phyloP scores from a whole-genome alignment of 2,113 vertebrate genomes.

The Gyps fulvus region DNA sequence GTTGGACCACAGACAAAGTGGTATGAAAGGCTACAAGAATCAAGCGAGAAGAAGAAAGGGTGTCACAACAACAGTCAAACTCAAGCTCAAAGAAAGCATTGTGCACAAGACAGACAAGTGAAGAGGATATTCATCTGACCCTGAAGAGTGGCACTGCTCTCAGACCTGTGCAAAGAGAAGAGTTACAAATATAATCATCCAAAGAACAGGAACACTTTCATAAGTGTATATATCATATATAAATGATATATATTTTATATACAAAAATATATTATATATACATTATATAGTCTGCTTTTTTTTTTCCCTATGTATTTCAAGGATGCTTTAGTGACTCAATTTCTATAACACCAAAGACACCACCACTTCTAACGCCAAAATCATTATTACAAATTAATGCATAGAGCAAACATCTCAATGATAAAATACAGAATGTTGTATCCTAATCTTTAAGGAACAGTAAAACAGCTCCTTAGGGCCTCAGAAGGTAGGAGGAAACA shows the following conservation, averaged over 20 bases:
- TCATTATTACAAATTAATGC: background rate
- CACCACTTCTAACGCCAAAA: background rate
- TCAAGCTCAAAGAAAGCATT: background rate
- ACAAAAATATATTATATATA: background rate
- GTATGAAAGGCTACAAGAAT: background rate
- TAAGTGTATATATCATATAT: background rate
- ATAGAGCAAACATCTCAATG: background rate
- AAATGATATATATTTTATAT: background rate
- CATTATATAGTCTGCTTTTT: background rate
- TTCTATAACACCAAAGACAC: background rate
- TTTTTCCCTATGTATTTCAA: background rate
- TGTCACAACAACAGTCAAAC: background rate
- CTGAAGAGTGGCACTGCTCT: background rate
- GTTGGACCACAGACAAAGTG: background rate
- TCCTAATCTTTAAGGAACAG: background rate
- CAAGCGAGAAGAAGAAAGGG: background rate
- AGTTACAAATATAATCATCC: background rate
- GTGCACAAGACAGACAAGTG: background rate
- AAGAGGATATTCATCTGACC: conserved; percentile 1
- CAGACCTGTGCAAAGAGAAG: background rate
- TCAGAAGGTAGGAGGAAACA: background rate
- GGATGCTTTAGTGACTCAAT: background rate
- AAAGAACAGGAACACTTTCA: background rate
- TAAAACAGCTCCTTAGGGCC: background rate
- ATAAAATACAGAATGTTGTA: background rate